Evolutionary conservation across 2,113 vertebrate genomes (phyloP).

Genomic region (Myanophis thanlyinensis): DNA sequence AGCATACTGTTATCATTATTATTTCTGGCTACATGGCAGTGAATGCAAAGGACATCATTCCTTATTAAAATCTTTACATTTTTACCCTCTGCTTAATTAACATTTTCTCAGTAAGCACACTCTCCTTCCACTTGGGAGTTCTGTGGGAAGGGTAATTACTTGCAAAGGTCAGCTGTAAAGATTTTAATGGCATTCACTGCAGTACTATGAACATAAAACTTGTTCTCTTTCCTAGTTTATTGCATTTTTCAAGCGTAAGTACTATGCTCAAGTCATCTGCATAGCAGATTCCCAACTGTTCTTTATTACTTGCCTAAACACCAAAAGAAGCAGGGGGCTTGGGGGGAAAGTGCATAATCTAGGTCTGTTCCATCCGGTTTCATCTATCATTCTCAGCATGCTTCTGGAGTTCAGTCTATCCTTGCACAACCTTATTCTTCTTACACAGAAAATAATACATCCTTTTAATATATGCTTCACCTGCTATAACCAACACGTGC

Average conservation of each 20-base stretch:
- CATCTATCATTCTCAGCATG: conserved; percentile 34
- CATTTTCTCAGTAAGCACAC: conserved; percentile 44
- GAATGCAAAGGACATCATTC: conserved; percentile 42
- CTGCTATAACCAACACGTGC: not conserved
- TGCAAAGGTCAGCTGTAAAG: conserved; percentile 63
- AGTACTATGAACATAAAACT: conserved; percentile 53
- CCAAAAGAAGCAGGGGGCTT: conserved; percentile 18
- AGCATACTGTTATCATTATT: conserved; percentile 46
- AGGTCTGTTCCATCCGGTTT: conserved; percentile 1
- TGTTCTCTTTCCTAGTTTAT: conserved; percentile 47
- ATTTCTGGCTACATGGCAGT: conserved; percentile 46
- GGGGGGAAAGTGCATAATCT: not conserved
- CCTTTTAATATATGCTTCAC: not conserved
- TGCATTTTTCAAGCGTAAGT: conserved; percentile 40
- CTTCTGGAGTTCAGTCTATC: conserved; percentile 5
- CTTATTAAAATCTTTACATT: conserved; percentile 33
- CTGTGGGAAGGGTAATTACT: conserved; percentile 61
- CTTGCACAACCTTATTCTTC: conserved; percentile 32
- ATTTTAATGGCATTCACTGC: conserved; percentile 50
- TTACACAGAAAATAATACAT: not conserved
- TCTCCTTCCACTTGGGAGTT: conserved; percentile 53
- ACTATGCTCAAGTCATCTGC: conserved; percentile 19
- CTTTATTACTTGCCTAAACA: conserved; percentile 29
- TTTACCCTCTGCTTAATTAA: conserved; percentile 61
- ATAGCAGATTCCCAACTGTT: conserved; percentile 41